phyloP scores from a whole-genome alignment of 2,797 vertebrate genomes.

The Heliangelus exortis region DNA sequence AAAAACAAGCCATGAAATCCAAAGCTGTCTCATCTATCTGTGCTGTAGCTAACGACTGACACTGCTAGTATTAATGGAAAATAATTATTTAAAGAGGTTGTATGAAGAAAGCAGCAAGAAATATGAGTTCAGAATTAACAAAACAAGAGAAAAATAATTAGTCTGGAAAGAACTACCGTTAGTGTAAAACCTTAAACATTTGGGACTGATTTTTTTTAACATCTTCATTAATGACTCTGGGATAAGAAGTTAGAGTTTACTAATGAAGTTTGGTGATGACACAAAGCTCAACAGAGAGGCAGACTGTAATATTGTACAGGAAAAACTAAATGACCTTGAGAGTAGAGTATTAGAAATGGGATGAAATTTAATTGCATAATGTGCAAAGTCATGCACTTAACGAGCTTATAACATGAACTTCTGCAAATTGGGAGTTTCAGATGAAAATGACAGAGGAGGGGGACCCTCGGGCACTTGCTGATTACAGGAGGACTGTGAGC shows the following conservation, averaged over 20 bases:
- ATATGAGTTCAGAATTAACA: background rate
- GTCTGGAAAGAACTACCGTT: background rate
- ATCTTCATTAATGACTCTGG: conserved; percentile 58
- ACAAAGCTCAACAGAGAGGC: conserved; percentile 47
- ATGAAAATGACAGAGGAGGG: conserved; percentile 4
- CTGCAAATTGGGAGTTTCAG: conserved; percentile 56
- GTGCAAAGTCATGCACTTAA: conserved; percentile 56
- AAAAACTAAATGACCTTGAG: conserved; percentile 65
- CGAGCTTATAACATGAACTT: conserved; percentile 45
- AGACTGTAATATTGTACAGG: background rate
- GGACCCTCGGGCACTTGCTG: background rate
- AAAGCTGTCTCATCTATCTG: background rate
- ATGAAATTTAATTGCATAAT: conserved; percentile 67
- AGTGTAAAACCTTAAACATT: conserved; percentile 38
- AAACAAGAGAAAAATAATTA: conserved; percentile 1
- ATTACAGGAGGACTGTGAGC: background rate
- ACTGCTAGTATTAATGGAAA: background rate
- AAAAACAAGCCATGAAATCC: background rate
- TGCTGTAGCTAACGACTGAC: background rate
- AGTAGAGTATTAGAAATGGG: conserved; percentile 41
- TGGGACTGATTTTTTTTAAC: conserved; percentile 56
- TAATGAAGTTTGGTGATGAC: conserved; percentile 54
- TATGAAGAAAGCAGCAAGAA: background rate
- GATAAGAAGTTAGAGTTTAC: background rate
- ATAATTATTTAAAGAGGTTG: background rate